Conservation (phyloP, 2,797 vertebrate species). For the Echeneis naucrates region DNA sequence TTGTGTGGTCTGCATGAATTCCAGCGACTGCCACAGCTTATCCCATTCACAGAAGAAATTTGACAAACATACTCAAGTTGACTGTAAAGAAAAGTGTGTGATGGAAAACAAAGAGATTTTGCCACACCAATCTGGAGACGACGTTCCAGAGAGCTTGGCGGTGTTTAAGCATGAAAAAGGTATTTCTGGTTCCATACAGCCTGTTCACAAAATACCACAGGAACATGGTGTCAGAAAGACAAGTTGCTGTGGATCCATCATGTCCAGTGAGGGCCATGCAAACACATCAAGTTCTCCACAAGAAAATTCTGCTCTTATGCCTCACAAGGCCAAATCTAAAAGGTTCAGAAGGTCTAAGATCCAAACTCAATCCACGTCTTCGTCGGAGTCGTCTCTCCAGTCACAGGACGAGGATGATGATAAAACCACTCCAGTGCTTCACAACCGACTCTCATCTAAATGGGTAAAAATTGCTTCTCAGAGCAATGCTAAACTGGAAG, state of each 20-base stretch:
- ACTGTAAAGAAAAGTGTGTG: slow-evolving; percentile 10
- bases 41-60: slow-evolving; percentile 16
- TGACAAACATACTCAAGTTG: slow-evolving; percentile 10
- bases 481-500: slow-evolving; percentile 33
- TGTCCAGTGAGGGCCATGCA: slow-evolving; percentile 29
- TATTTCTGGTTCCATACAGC: slow-evolving; percentile 1
- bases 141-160: not conserved
- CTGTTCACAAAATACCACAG: slow-evolving; percentile 19
- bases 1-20: slow-evolving; percentile 48
- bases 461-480: slow-evolving; percentile 50
- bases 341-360: slow-evolving; percentile 74
- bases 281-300: slow-evolving; percentile 15
- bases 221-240: no score
- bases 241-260: slow-evolving; percentile 8
- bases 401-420: slow-evolving; percentile 80
- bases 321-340: slow-evolving; percentile 77
- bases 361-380: slow-evolving; percentile 62
- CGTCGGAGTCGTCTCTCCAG: slow-evolving; percentile 77
- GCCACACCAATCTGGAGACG: slow-evolving; percentile 1
- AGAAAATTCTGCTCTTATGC: slow-evolving; percentile 19
- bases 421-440: slow-evolving; percentile 36
- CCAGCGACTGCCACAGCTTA: slow-evolving; percentile 20
- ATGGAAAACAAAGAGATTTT: slow-evolving; percentile 22
- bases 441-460: slow-evolving; percentile 44
- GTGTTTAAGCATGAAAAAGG: slow-evolving; percentile 27